Base-by-base conservation (phyloP, 2,797 vertebrate species). In the Nyctalus aviator region DNA sequence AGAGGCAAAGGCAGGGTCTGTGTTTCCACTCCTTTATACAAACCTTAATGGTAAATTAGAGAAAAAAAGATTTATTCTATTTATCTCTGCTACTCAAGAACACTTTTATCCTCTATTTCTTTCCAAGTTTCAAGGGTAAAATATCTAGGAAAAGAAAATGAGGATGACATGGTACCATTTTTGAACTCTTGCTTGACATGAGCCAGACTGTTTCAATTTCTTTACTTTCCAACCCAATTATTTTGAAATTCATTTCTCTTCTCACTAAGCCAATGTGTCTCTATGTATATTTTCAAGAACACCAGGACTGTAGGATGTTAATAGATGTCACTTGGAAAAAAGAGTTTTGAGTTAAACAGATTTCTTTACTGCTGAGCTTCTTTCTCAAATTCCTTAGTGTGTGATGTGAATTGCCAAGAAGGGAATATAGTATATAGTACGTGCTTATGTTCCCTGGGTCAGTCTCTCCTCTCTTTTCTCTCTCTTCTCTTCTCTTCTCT, bases 201-300 rank as follows among this genome's bases (percentile, higher is more conserved):
- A 91, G 59, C 83, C 84, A 68, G 50, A 83, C 55, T 77, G 6
- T 95, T 97, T 95, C 78, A 81, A 95, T 96, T 97, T 96, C 88
- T 95, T 97, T 94, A 95, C 88, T 95, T 95, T 90, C 92, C 82
- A 95, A 84, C 59, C 64, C 95, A 96, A 94, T 96, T 96, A 94
- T 96, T 96, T 95, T 90, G 94, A 93, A 97, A 88, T 94, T 91
- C 59, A 94, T 93, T 94, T 96, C 82, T 92, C 48, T 95, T 89
- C 91, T 95, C 73, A 83, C 84, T 81, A 96, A 95, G 93, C 75
- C 82, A 88, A 71, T 30, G 0, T 55, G 55, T 94, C 59, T 48
- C 59, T 77, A 59, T 88, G 62, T 88, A 82, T 76, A 79, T 92
- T 97, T 95, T 95, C 90, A 94, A 77, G 95, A 95, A 92, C 37